phyloP scores from a whole-genome alignment of 2,888 invertebrate species.

The Drosophila sordidula region DNA sequence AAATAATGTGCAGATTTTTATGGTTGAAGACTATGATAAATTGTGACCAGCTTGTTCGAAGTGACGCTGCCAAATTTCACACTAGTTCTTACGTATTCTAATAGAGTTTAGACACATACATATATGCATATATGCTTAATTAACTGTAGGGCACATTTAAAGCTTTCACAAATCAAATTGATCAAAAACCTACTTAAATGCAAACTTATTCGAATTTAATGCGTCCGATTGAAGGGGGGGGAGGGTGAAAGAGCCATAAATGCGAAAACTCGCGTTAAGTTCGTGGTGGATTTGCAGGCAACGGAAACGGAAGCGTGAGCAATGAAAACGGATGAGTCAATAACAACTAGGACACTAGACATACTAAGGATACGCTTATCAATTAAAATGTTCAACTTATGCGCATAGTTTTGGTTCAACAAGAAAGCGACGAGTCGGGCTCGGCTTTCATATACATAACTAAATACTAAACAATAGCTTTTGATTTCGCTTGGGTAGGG shows the following conservation, averaged over 20 bases:
- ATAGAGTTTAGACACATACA: conserved; percentile 6
- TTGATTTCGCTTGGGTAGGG: conserved; percentile 52
- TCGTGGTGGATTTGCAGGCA: conserved; percentile 34
- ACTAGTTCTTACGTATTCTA: conserved; percentile 4
- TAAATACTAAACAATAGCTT: conserved; percentile 72
- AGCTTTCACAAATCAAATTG: conserved; percentile 81
- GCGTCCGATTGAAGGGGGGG: conserved; percentile 35
- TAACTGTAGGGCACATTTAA: conserved; percentile 83
- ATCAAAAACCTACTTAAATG: conserved; percentile 49
- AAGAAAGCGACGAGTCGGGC: conserved; percentile 51
- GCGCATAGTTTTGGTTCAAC: conserved; percentile 74
- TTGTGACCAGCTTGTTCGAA: conserved; percentile 2
- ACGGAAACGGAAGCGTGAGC: conserved; percentile 19
- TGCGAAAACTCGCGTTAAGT: conserved; percentile 14
- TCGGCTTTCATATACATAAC: conserved; percentile 57
- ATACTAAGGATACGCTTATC: conserved; percentile 48
- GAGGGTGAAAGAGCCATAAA: conserved; percentile 1
- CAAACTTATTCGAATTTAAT: conserved; percentile 46
- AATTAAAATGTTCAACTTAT: conserved; percentile 62
- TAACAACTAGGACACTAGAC: conserved; percentile 42
- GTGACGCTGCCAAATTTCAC: conserved; percentile 20
- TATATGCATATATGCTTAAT: conserved; percentile 23
- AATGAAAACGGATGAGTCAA: conserved; percentile 20
- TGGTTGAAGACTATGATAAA: conserved; percentile 2
- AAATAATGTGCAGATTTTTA: conserved; percentile 12